phyloP scores from a whole-genome alignment of 2,113 vertebrate genomes.

The Erythrolamprus reginae region DNA sequence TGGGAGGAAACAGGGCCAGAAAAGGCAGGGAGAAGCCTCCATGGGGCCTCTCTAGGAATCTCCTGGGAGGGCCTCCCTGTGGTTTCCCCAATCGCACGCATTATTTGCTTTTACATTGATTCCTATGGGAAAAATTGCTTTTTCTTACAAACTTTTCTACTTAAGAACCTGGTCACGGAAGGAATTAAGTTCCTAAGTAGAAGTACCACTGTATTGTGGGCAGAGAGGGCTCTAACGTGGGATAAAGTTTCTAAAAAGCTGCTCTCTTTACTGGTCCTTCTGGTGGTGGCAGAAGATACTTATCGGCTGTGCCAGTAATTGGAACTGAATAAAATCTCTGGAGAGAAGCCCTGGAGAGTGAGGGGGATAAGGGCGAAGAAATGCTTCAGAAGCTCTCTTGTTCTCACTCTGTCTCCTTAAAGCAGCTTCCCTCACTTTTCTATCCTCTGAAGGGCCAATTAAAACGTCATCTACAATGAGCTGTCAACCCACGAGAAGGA shows the following conservation, averaged over 20 bases:
- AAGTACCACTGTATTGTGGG: no score
- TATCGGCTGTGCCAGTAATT: background rate
- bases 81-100: no score
- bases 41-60: no score
- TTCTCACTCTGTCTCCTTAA: background rate
- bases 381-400: background rate
- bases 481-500: constrained; percentile 14
- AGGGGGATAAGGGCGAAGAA: background rate
- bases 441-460: constrained; percentile 27
- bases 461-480: constrained; percentile 3
- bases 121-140: no score
- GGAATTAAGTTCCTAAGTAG: no score
- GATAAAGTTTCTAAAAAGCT: background rate
- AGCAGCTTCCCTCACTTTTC: constrained; percentile 7
- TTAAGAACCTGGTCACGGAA: no score
- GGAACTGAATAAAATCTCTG: background rate
- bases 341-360: background rate
- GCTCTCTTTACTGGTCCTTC: background rate
- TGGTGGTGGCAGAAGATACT: background rate
- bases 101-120: no score
- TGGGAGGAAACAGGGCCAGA: no score
- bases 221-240: background rate
- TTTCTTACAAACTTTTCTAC: no score
- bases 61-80: no score
- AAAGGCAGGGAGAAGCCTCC: no score